These are phyloP conservation scores for Anagrus nilaparvatae DNA, from an alignment of 1,140 invertebrate species.

Conservation along the genomic window DNA sequence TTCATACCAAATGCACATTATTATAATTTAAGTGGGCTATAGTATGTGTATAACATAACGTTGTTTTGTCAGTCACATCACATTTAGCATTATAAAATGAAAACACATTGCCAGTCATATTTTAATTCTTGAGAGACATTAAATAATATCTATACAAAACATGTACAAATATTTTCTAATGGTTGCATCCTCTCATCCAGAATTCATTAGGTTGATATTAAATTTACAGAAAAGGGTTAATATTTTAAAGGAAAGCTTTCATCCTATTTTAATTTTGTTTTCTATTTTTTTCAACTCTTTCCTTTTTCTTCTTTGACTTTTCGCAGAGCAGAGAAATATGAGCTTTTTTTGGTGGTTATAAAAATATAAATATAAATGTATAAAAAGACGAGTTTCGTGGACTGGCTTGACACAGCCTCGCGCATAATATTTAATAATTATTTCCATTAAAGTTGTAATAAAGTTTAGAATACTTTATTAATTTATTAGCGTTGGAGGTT, in stretches of 20 bases:
- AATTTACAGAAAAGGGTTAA: no score
- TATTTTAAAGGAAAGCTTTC: no score
- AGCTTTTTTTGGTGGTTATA: slow-evolving; percentile 13
- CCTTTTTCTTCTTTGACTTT: slow-evolving; percentile 22
- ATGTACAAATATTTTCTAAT: no score
- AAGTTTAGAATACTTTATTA: slow-evolving; percentile 45
- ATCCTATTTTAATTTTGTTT: slow-evolving; percentile 19
- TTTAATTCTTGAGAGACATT: slow-evolving; percentile 44
- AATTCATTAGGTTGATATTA: no score
- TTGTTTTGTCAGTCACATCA: slow-evolving; percentile 38
- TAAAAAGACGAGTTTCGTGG: slow-evolving; percentile 20
- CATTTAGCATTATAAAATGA: slow-evolving; percentile 38
- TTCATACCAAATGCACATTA: slow-evolving; percentile 11
- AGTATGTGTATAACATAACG: no score
- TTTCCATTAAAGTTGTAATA: slow-evolving; percentile 45
- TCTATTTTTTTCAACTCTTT: slow-evolving; percentile 34
- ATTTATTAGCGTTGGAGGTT: no score
- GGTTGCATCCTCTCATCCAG: no score
- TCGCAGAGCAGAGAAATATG: neutral
- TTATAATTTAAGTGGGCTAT: slow-evolving; percentile 20
- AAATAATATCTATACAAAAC: slow-evolving; percentile 4
- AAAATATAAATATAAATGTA: no score
- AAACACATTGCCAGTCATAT: slow-evolving; percentile 41
- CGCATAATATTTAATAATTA: slow-evolving; percentile 46
- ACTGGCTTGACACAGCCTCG: slow-evolving; percentile 35